Conservation (phyloP, 2,888 invertebrate species). For the Drosophila neotestacea region DNA sequence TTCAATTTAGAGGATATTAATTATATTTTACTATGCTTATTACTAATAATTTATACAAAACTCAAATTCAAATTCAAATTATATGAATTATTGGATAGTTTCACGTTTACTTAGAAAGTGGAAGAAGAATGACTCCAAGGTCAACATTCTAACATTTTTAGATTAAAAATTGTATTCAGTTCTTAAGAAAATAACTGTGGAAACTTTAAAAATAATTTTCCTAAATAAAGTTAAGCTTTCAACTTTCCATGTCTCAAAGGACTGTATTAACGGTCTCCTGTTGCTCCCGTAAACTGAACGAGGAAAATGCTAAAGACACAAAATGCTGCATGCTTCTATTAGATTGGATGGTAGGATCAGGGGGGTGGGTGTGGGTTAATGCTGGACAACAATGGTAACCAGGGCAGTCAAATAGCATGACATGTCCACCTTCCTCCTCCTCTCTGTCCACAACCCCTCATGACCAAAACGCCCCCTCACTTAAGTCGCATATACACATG, state of each 20-base stretch:
- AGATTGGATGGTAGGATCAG: neutral
- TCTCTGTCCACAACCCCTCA: neutral
- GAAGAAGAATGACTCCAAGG: no score
- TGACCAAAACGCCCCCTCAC: slow-evolving; percentile 19
- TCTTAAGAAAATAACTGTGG: neutral
- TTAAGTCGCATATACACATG: slow-evolving; percentile 56
- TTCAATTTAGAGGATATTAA: no score
- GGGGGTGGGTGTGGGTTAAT: neutral
- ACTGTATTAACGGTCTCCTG: slow-evolving; percentile 26
- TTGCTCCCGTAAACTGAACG: slow-evolving; percentile 8
- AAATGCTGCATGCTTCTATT: slow-evolving; percentile 21
- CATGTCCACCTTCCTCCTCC: slow-evolving; percentile 34
- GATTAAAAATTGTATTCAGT: no score
- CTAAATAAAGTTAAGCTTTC: slow-evolving; percentile 5
- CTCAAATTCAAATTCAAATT: no score
- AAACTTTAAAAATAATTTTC: neutral
- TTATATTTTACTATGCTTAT: no score
- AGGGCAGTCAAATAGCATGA: slow-evolving; percentile 67
- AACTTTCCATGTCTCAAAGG: neutral
- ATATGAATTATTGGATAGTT: no score
- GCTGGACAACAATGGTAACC: slow-evolving; percentile 66
- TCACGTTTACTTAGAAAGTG: no score
- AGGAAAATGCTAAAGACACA: slow-evolving; percentile 5
- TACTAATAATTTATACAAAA: no score
- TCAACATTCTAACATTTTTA: neutral